A percentile compares a stretch with the other conserved stretches of the same genome.
Evolutionary conservation across 2,113 vertebrate species (phyloP).

Genomic region (Trichomycterus rosablanca): DNA sequence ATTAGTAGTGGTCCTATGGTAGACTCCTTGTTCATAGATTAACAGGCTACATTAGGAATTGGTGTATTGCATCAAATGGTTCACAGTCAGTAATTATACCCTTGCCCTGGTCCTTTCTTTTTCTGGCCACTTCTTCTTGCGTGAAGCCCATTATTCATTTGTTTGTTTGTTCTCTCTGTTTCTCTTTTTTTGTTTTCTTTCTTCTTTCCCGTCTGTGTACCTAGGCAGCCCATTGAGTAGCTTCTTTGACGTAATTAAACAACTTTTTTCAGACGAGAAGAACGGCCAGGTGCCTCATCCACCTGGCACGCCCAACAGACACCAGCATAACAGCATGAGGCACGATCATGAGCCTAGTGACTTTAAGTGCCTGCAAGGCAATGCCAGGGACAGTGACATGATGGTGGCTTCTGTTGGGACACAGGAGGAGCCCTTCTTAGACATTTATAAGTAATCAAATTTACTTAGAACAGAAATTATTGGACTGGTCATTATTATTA

Average conservation of each 20-base stretch:
- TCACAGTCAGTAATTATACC: too few relatives aligned
- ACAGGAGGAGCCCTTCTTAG: conserved; percentile 76
- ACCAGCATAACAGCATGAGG: conserved; percentile 75
- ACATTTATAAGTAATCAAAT: conserved; percentile 21
- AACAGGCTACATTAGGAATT: too few relatives aligned
- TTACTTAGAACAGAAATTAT: too few relatives aligned
- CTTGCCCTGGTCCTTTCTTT: conserved; percentile 48
- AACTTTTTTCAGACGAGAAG: conserved; percentile 99
- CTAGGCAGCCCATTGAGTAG: conserved; percentile 95
- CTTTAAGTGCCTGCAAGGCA: conserved; percentile 76
- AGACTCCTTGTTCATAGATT: too few relatives aligned
- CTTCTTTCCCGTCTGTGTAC: conserved; percentile 76
- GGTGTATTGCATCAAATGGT: too few relatives aligned
- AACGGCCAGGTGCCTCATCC: conserved; percentile 89
- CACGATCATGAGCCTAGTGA: conserved; percentile 82
- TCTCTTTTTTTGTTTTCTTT: conserved; percentile 63
- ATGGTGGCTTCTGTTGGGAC: conserved; percentile 77
- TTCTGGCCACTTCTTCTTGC: conserved; percentile 58
- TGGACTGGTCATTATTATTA: too few relatives aligned
- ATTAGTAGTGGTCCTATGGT: too few relatives aligned
- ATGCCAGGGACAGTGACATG: conserved; percentile 75
- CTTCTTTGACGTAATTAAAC: conserved; percentile 99
- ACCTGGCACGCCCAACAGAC: conserved; percentile 85
- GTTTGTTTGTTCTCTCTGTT: conserved; percentile 81
- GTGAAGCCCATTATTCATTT: conserved; percentile 79